These are phyloP conservation scores for Parochlus steinenii DNA, from an alignment of 2,888 invertebrate genomes.

Conservation along the genomic window DNA sequence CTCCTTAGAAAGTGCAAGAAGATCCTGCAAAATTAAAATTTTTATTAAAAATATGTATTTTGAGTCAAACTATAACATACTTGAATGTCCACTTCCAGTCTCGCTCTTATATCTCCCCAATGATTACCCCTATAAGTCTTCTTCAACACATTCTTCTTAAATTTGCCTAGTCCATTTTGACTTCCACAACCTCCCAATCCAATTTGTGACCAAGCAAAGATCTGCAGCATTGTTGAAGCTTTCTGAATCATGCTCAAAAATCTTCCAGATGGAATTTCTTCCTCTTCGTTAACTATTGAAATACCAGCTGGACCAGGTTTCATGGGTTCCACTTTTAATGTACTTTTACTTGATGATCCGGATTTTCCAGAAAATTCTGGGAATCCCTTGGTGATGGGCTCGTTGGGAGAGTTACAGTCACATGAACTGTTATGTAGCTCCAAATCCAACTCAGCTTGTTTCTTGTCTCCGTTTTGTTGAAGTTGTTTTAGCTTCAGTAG, in stretches of 20 bases:
- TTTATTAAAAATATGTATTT: no score
- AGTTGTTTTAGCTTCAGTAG: constrained; percentile 22
- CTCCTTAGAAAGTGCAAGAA: no score
- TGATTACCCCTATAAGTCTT: constrained; percentile 74
- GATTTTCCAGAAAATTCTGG: no score
- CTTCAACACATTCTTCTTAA: constrained; percentile 66
- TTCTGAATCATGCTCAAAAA: constrained; percentile 53
- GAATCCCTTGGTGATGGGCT: no score
- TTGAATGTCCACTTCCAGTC: constrained; percentile 49
- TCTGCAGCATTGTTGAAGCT: constrained; percentile 77
- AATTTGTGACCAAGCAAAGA: constrained; percentile 82
- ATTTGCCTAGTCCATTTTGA: constrained; percentile 28
- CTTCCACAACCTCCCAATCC: constrained; percentile 74
- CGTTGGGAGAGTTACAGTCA: constrained; percentile 6
- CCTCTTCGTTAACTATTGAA: not conserved
- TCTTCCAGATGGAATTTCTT: not conserved
- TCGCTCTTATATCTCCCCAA: constrained; percentile 91
- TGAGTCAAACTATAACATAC: no score
- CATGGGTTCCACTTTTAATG: not conserved
- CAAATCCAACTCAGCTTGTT: constrained; percentile 20
- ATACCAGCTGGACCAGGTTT: not conserved
- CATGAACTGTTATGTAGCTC: constrained; percentile 10
- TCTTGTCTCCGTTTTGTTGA: constrained; percentile 33
- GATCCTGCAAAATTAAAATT: no score
- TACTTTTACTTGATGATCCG: not conserved